These are phyloP conservation scores for Drosophila buzzatii DNA, from an alignment of 2,888 invertebrate genomes.

Conservation along the genomic window DNA sequence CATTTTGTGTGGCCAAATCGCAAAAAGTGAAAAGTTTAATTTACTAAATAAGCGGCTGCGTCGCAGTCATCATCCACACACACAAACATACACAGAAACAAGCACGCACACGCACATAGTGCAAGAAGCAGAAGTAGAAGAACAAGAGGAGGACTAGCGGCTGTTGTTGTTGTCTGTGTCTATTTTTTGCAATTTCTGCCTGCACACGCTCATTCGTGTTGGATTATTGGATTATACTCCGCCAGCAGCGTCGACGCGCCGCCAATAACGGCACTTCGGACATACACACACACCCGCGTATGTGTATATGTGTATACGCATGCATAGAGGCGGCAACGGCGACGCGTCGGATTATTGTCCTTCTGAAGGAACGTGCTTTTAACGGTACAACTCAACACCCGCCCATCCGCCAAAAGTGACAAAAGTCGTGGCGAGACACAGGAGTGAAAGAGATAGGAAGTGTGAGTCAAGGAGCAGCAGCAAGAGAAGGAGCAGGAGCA, in stretches of 20 bases:
- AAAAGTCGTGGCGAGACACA: conserved; percentile 19
- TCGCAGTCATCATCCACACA: conserved; percentile 31
- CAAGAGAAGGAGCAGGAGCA: not conserved
- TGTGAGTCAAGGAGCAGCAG: not conserved
- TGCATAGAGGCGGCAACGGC: conserved; percentile 28
- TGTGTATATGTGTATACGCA: not conserved
- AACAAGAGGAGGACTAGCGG: conserved; percentile 42
- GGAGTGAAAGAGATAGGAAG: not conserved
- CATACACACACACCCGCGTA: conserved; percentile 31
- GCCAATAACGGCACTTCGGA: conserved; percentile 60
- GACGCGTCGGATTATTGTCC: conserved; percentile 66
- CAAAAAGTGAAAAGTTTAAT: conserved; percentile 81
- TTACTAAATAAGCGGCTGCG: conserved; percentile 71
- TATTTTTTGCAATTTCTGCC: conserved; percentile 76
- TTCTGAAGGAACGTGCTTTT: conserved; percentile 64
- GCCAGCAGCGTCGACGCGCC: conserved; percentile 53
- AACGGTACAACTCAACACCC: conserved; percentile 41
- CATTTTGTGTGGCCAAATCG: conserved; percentile 56
- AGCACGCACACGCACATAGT: conserved; percentile 21
- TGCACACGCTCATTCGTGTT: conserved; percentile 79
- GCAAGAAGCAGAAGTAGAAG: conserved; percentile 8
- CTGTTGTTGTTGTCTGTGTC: conserved; percentile 62
- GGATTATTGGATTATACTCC: conserved; percentile 80
- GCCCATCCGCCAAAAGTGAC: conserved; percentile 2
- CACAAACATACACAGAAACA: not conserved